Base-by-base conservation (phyloP, 30 jellyfish, hydroid and myxozoan species). In the Hydractinia echinata region DNA sequence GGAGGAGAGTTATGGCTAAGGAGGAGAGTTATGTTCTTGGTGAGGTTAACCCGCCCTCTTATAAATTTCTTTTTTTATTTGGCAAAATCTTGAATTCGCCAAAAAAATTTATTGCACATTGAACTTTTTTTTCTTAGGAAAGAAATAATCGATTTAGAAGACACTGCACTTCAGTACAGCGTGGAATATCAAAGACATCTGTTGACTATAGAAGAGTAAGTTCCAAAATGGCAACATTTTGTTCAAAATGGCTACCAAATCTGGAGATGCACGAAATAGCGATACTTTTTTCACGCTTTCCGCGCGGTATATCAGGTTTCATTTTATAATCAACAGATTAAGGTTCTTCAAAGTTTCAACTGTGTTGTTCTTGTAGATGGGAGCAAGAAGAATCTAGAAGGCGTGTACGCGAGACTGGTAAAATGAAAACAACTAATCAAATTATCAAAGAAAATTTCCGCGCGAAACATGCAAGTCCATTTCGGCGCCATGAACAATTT, bases 131-230 rank as follows among this genome's bases (percentile, higher is more conserved):
- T 74, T 76, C 48, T 83, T 82, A 94, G 99, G 73, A 96, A 90
- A 56, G 97, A 88, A 82, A 54, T 88, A 82, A 84, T 94, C 76
- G 99, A 94, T 67, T 72, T 88, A 10, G 99, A 94, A 72, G 95
- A 87, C 64, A 30, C 96, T 39, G 88, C 96, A 16, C 64, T 88
- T 86, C 96, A 95, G 39, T 77, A 76, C 85, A 69, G 89, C 10
- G 91, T 84, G 64, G 99, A 94, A 54, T 94, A 88, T 58, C 91
- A 88, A 52, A 64, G 97, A 49, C 84, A 94, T 66, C 76, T 82
- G 51, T 79, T 88, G 14, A 53, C 81, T 56, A 94, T 94, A 64
- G 99, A 94, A 39, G 96, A 94, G 99, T 94, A 64, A 81, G 99
- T 76, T 21, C 44, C 44, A 30, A 30, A 30, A 30, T 2, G 1